Evolutionary conservation across 2,888 invertebrate species (phyloP).

Genomic region (Melanargia galathea): DNA sequence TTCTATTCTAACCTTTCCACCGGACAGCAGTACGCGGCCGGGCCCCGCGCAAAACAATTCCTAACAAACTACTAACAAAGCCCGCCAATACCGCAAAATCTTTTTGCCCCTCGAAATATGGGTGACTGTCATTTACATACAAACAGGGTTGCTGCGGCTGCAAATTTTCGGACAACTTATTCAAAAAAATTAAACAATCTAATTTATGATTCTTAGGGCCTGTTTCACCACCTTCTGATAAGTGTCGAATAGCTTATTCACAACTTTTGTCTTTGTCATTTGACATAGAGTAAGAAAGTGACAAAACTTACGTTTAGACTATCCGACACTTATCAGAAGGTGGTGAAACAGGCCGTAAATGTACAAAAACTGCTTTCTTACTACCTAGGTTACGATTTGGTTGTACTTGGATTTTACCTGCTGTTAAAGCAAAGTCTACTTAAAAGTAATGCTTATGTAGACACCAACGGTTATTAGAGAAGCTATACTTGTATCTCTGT

Average conservation of each 20-base stretch:
- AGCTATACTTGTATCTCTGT: not conserved
- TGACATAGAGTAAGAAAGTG: no score
- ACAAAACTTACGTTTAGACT: no score
- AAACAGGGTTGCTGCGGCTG: not conserved
- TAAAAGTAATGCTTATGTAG: no score
- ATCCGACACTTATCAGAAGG: no score
- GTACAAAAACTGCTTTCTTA: no score
- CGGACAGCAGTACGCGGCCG: not conserved
- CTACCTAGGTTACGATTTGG: no score
- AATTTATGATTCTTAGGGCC: not conserved
- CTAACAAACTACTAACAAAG: conserved; percentile 33
- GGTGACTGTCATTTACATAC: conserved; percentile 27
- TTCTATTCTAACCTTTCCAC: conserved; percentile 11
- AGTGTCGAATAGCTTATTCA: no score
- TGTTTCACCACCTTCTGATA: no score
- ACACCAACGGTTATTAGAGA: not conserved
- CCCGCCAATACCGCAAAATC: conserved; percentile 37
- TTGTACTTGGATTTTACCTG: no score
- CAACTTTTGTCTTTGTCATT: no score
- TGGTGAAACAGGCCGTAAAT: no score
- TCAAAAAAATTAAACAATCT: not conserved
- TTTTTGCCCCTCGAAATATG: conserved; percentile 37
- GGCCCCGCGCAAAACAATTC: conserved; percentile 26
- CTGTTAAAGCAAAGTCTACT: no score
- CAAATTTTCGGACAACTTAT: not conserved